Percentiles rank a stretch among this genome's conserved stretches.
Evolutionary conservation across 2,888 invertebrate species (phyloP).

Genomic region (Agrotis ipsilon): DNA sequence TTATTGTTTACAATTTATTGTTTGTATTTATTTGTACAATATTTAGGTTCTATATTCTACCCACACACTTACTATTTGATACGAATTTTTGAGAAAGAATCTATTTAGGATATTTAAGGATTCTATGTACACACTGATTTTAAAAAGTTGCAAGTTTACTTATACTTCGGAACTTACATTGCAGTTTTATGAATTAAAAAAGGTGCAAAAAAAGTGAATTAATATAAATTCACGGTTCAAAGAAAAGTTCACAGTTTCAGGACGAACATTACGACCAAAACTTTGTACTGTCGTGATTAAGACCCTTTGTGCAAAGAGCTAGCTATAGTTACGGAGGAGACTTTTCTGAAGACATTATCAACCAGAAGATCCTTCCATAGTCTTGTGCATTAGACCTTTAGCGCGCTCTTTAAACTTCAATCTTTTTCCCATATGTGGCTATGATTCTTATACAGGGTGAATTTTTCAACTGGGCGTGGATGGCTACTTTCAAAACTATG

Average conservation of each 20-base stretch:
- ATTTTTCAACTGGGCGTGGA: too few relatives aligned
- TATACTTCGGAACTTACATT: background rate
- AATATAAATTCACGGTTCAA: background rate
- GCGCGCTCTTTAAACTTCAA: too few relatives aligned
- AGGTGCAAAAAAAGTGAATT: background rate
- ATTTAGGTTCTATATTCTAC: constrained; percentile 27
- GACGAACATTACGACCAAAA: background rate
- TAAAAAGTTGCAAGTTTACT: background rate
- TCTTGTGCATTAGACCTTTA: too few relatives aligned
- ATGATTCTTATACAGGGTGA: too few relatives aligned
- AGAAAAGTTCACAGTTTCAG: background rate
- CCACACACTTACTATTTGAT: constrained; percentile 19
- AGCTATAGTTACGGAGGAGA: background rate
- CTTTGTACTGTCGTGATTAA: background rate
- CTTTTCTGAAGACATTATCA: background rate
- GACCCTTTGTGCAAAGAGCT: background rate
- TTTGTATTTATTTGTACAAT: constrained; percentile 54
- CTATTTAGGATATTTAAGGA: background rate
- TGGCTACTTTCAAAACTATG: too few relatives aligned
- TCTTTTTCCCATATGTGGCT: too few relatives aligned
- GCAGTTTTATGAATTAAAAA: too few relatives aligned
- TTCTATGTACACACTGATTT: constrained; percentile 1
- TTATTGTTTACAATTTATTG: constrained; percentile 10
- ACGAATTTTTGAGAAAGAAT: background rate
- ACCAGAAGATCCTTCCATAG: background rate